Conservation (phyloP, 2,888 invertebrate species). For the Netelia melanura region DNA sequence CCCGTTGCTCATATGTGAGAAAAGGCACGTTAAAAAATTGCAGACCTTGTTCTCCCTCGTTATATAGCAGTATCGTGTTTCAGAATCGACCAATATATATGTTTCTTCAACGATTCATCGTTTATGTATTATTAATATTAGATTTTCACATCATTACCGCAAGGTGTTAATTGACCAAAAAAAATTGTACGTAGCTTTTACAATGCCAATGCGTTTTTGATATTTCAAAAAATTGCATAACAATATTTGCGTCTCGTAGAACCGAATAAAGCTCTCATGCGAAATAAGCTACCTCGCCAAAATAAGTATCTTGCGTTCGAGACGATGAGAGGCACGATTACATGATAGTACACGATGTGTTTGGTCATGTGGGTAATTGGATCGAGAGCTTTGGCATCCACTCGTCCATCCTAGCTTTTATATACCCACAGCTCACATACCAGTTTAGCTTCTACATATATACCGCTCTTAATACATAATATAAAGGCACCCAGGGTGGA, state of each 20-base stretch:
- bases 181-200: conserved; percentile 1
- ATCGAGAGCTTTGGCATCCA: conserved; percentile 68
- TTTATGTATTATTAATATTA: conserved; percentile 25
- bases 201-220: neutral
- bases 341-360: conserved; percentile 57
- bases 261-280: conserved; percentile 24
- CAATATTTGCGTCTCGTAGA: neutral
- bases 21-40: conserved; percentile 10
- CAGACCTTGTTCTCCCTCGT: conserved; percentile 8
- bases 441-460: conserved; percentile 23
- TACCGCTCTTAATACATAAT: neutral
- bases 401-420: conserved; percentile 58
- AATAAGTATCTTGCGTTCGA: conserved; percentile 44
- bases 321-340: conserved; percentile 29
- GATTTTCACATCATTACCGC: conserved; percentile 49
- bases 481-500: conserved; percentile 33
- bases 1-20: conserved; percentile 4
- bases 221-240: neutral
- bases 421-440: conserved; percentile 42
- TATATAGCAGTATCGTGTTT: conserved; percentile 38
- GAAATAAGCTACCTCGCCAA: conserved; percentile 28
- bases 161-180: conserved; percentile 55
- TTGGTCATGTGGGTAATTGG: conserved; percentile 69
- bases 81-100: conserved; percentile 34
- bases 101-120: conserved; percentile 29